These are phyloP conservation scores for Mantis religiosa DNA, from an alignment of 2,888 invertebrate genomes.

Conservation along the genomic window DNA sequence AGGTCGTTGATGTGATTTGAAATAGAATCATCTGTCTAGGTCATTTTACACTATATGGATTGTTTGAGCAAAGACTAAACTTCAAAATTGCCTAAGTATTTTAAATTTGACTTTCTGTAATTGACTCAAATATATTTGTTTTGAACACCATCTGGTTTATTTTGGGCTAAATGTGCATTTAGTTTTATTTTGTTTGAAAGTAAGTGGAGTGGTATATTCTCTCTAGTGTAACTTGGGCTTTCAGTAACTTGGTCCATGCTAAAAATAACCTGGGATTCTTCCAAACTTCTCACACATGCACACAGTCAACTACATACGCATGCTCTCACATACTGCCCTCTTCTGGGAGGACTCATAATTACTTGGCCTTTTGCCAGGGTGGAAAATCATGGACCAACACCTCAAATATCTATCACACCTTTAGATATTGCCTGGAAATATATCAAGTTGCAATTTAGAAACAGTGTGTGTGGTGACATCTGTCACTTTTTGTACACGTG, in stretches of 20 bases:
- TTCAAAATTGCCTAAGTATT: background rate
- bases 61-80: background rate
- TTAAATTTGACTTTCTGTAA: background rate
- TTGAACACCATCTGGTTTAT: background rate
- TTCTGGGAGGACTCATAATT: constrained; percentile 28
- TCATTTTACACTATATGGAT: background rate
- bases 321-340: constrained; percentile 29
- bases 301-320: background rate
- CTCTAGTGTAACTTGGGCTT: constrained; percentile 28
- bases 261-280: constrained; percentile 31
- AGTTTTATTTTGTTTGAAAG: background rate
- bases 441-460: background rate
- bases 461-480: background rate
- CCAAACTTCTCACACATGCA: constrained; percentile 29
- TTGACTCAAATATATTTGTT: background rate
- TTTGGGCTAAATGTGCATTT: background rate
- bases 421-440: background rate
- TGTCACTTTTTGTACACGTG: background rate
- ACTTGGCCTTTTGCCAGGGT: constrained; percentile 27
- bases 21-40: constrained; percentile 5
- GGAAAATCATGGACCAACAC: background rate
- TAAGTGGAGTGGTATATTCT: background rate
- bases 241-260: constrained; percentile 26
- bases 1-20: constrained; percentile 17
- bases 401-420: background rate